phyloP scores from a whole-genome alignment of 37 sponge, comb jelly and placozoan genomes.

The Oopsacas minuta region DNA sequence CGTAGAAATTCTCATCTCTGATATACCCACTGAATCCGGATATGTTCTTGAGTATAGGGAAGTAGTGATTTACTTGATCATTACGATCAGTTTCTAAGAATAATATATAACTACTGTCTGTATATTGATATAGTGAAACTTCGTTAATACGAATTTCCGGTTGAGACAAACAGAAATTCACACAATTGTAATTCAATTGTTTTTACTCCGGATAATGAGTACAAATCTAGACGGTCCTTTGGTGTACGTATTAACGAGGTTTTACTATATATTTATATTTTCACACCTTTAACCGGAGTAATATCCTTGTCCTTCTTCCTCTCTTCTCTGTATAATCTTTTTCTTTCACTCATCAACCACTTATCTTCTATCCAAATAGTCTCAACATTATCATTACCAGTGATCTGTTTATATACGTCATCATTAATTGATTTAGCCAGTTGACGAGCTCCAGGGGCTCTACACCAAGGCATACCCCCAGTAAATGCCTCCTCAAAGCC shows the following conservation, averaged over 20 bases:
- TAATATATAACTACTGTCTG: neutral
- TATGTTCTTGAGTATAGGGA: neutral
- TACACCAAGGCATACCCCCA: neutral
- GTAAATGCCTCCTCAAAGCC: neutral
- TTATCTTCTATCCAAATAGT: neutral
- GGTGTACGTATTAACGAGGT: too few relatives aligned
- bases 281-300: neutral
- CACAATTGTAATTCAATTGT: too few relatives aligned
- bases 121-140: too few relatives aligned
- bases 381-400: neutral
- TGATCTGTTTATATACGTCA: neutral
- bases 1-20: neutral
- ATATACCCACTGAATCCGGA: neutral
- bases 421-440: neutral
- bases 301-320: neutral
- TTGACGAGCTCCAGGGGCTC: neutral
- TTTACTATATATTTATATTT: neutral
- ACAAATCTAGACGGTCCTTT: too few relatives aligned
- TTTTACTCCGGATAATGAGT: too few relatives aligned
- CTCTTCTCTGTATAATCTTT: neutral
- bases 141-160: too few relatives aligned
- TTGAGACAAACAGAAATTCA: too few relatives aligned
- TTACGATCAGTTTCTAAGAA: neutral
- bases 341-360: neutral
- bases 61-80: neutral